Evolutionary conservation across 2,888 invertebrate genomes (phyloP), one percentile per base, ranked within the genome.

Genomic region (Apodemia duryi): DNA sequence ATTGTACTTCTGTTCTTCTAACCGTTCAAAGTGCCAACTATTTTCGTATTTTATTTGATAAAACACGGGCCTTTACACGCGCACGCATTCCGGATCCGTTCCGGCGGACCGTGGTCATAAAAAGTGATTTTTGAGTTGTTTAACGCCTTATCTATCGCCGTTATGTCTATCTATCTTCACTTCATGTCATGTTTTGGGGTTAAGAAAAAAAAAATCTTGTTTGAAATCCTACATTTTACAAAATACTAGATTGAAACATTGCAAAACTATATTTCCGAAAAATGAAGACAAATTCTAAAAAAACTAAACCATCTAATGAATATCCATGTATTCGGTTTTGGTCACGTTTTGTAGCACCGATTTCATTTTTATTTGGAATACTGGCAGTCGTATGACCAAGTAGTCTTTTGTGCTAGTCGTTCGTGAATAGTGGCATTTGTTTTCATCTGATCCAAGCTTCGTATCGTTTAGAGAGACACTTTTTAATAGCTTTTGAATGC

Each of bases 401-500:
- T 54, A 60, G 57, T 60, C 57, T 60, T 60, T 60, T 60, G 57
- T 60, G 57, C 7, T 60, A 32, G 32, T 35, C n/a, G 32, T 32
- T 60, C 29, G 35, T 60, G 32, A 60, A 60, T 60, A 32, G 57
- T n/a, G 32, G 57, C n/a, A 35, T 60, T 60, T 60, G 32, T 60
- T 60, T 60, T 60, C 35, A 60, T 60, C 57, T 60, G 57, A 60
- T 60, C 57, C 57, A 35, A 35, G 57, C 35, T 60, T 35, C 57
- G 32, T n/a, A 35, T 60, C 32, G 54, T 57, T 60, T 35, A 35
- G 35, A 13, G 13, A 60, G 57, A 60, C 28, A 35, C 57, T 60
- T n/a, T 60, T 60, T 60, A 60, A 60, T 60, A 29, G 60, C 60
- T 60, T 60, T 60, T 6, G 35, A 35, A 60, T 60, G 32, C 35